phyloP scores from a whole-genome alignment of 35 echinoderm and acorn worm genomes.

The Apostichopus japonicus region DNA sequence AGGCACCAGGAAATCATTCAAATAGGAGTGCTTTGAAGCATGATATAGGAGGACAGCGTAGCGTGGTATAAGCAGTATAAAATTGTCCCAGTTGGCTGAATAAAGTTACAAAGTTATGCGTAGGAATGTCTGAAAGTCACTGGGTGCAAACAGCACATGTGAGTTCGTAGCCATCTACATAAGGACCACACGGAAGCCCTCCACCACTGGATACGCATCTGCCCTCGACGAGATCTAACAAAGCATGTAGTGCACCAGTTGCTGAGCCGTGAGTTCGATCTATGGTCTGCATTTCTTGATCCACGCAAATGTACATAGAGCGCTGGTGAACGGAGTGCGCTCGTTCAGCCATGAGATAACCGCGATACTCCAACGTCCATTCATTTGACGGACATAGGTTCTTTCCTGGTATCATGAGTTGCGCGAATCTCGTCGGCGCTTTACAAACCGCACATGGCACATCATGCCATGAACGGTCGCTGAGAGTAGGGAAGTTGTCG shows the following conservation, averaged over 20 bases:
- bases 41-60: too few relatives aligned
- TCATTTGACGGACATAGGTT: too few relatives aligned
- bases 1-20: too few relatives aligned
- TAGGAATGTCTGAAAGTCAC: too few relatives aligned
- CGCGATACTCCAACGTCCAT: constrained; percentile 56
- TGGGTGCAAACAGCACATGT: too few relatives aligned
- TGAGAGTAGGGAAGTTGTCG: background rate
- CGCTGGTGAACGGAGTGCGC: background rate
- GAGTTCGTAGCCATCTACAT: background rate
- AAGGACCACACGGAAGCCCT: constrained; percentile 14
- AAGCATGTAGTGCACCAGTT: background rate
- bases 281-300: background rate
- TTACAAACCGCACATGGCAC: background rate
- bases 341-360: constrained; percentile 56
- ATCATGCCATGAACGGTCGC: constrained; percentile 7
- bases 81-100: too few relatives aligned
- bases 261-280: background rate
- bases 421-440: too few relatives aligned
- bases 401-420: too few relatives aligned
- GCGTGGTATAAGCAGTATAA: too few relatives aligned
- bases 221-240: background rate
- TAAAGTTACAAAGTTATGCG: too few relatives aligned
- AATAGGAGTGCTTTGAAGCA: too few relatives aligned
- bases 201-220: background rate
- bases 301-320: constrained; percentile 50